Conservation (phyloP, 2,797 vertebrate species). For the Intellagama lesueurii region DNA sequence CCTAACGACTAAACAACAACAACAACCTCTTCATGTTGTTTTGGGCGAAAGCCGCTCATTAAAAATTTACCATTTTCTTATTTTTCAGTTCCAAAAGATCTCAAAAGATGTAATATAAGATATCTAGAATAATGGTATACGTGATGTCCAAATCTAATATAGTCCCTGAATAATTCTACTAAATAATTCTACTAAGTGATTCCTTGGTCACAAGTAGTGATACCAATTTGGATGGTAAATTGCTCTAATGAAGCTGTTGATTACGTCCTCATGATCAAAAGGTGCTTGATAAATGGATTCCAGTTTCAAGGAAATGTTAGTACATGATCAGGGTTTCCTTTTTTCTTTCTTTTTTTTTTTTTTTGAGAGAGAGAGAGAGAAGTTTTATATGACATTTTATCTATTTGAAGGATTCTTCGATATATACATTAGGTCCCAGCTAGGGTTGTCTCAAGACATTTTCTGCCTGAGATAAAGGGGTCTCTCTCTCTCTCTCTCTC, state of each 20-base stretch:
- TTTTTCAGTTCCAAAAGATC: not conserved
- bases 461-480: not conserved
- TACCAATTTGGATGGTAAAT: not conserved
- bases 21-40: not conserved
- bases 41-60: not conserved
- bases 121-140: not conserved
- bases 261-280: not conserved
- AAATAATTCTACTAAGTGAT: constrained; percentile 4
- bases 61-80: not conserved
- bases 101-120: not conserved
- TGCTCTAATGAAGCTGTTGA: not conserved
- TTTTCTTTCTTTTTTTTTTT: no score
- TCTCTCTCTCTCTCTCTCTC: no score
- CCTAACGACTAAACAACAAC: no score
- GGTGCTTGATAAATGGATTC: not conserved
- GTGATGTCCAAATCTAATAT: not conserved
- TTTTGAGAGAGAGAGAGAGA: not conserved
- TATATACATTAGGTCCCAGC: not conserved
- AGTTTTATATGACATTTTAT: not conserved
- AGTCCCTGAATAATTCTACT: not conserved
- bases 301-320: not conserved
- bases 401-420: not conserved
- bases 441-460: not conserved
- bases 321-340: not conserved
- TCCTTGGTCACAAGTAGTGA: not conserved